A percentile compares a stretch with the other conserved stretches of the same genome.
Conservation (phyloP, 2,888 invertebrate genomes). For the Troides helena region DNA sequence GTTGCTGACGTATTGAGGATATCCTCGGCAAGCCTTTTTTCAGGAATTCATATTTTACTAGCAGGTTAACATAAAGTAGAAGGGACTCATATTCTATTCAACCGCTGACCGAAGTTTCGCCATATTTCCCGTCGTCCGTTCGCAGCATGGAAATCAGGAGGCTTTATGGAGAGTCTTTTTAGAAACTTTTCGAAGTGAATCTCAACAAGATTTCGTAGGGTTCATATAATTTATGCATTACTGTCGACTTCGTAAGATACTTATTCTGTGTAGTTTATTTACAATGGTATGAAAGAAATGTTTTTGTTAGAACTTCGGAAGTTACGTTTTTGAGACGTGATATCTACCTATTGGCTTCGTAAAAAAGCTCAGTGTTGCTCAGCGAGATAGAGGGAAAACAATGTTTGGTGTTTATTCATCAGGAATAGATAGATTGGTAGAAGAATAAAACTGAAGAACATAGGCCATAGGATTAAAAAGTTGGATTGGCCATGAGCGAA, state of each 20-base stretch:
- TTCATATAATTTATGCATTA: slow-evolving; percentile 2
- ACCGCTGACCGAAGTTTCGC: slow-evolving; percentile 5
- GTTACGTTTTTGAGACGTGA: background rate
- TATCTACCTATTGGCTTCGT: too few species aligned
- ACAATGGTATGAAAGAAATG: background rate
- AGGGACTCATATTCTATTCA: slow-evolving; percentile 6
- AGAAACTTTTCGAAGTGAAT: slow-evolving; percentile 2
- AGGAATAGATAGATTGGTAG: too few species aligned
- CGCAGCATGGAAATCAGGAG: slow-evolving; percentile 2
- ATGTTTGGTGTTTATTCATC: too few species aligned
- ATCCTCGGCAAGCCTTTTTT: background rate
- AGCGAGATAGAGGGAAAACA: too few species aligned
- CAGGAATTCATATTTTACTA: background rate
- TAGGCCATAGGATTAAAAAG: too few species aligned
- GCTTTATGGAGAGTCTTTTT: background rate
- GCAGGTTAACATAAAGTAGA: background rate
- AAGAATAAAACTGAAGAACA: too few species aligned
- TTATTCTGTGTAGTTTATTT: background rate
- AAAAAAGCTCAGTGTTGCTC: too few species aligned
- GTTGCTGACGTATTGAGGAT: background rate
- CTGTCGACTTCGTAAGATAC: background rate
- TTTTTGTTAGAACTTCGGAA: background rate
- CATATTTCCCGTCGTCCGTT: slow-evolving; percentile 1
- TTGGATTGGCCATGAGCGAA: too few species aligned
- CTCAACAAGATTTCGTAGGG: slow-evolving; percentile 1